Conservation (phyloP, 2,113 vertebrate species). For the Furnarius figulus region DNA sequence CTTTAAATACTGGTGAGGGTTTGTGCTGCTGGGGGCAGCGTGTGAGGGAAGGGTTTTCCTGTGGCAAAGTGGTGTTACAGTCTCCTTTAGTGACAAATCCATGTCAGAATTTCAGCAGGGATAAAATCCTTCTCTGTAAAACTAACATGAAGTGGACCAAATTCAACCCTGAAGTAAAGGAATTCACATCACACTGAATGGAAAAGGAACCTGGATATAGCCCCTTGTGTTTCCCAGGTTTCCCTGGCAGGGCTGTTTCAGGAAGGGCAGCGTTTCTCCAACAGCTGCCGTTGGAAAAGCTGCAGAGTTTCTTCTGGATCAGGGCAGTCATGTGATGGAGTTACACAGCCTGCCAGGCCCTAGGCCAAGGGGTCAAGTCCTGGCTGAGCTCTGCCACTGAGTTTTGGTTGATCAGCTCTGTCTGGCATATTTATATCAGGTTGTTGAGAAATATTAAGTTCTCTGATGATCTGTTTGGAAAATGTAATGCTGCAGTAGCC, state of each 20-base stretch:
- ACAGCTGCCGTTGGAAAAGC: background rate
- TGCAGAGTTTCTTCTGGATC: background rate
- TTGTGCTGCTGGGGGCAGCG: background rate
- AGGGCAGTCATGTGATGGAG: background rate
- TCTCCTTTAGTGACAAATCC: background rate
- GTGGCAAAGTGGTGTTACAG: background rate
- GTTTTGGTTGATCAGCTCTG: background rate
- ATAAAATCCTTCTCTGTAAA: background rate
- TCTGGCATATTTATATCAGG: background rate
- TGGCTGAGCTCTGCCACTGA: background rate
- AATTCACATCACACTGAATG: background rate
- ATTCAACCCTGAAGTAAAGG: background rate
- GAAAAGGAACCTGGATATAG: background rate
- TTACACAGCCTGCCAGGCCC: background rate
- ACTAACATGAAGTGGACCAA: background rate
- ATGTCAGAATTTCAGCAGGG: background rate
- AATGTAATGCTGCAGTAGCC: background rate
- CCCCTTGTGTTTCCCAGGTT: background rate
- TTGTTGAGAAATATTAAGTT: conserved; percentile 12
- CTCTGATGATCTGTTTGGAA: background rate
- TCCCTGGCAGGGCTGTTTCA: background rate
- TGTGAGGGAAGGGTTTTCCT: background rate
- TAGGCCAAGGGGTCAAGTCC: background rate
- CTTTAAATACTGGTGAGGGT: background rate
- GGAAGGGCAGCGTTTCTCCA: background rate